Conservation (phyloP, 2,888 invertebrate genomes). For the Tinea pellionella region DNA sequence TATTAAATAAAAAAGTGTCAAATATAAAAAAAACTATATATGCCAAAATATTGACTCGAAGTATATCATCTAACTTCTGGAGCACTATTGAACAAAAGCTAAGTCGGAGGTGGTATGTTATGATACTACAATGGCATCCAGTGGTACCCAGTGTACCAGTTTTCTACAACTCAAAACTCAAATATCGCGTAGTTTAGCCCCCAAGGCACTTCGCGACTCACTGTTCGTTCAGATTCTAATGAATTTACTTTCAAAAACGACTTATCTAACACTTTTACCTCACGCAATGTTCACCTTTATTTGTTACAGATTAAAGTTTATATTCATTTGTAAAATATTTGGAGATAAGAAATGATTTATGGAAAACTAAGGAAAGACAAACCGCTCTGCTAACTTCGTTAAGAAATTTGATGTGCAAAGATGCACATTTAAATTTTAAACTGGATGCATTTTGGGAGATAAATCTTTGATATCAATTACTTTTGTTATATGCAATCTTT, state of each 20-base stretch:
- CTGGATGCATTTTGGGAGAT: not conserved
- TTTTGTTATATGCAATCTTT: too few relatives aligned
- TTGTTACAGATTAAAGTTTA: not conserved
- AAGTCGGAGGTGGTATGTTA: not conserved
- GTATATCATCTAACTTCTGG: not conserved
- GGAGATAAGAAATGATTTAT: not conserved
- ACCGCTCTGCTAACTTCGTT: constrained; percentile 6
- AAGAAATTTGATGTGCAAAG: not conserved
- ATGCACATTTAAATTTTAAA: not conserved
- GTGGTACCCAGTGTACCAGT: not conserved
- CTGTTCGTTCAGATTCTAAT: constrained; percentile 8
- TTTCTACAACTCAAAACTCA: not conserved
- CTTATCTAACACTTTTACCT: not conserved
- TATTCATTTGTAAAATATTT: not conserved
- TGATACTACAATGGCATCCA: not conserved
- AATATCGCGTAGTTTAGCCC: constrained; percentile 3
- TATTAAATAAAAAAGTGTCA: too few relatives aligned
- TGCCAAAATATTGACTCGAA: too few relatives aligned
- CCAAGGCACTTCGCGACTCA: constrained; percentile 5
- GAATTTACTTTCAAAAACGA: not conserved
- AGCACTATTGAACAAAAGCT: too few relatives aligned
- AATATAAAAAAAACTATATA: too few relatives aligned
- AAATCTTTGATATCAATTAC: not conserved
- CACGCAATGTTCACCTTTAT: not conserved
- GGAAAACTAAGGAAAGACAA: not conserved